These are phyloP conservation scores for Endomychus coccineus DNA, from an alignment of 2,888 invertebrate species.

Conservation along the genomic window DNA sequence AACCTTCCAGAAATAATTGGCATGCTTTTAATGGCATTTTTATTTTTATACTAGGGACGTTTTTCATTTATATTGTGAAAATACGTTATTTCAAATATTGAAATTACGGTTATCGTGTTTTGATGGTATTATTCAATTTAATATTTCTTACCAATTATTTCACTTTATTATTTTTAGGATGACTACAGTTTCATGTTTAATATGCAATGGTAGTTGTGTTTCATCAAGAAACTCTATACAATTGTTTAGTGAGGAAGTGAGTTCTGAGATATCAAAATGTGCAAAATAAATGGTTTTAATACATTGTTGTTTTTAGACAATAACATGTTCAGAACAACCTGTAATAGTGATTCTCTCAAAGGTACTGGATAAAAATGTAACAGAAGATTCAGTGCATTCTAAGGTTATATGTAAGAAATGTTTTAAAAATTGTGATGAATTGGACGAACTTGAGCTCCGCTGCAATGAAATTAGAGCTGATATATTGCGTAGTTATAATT, in stretches of 20 bases:
- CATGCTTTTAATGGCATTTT: conserved; percentile 15
- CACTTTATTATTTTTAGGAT: conserved; percentile 29
- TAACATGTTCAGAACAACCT: conserved; percentile 32
- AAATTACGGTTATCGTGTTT: conserved; percentile 5
- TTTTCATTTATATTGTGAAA: conserved; percentile 27
- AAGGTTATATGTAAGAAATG: conserved; percentile 62
- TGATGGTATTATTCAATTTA: conserved; percentile 1
- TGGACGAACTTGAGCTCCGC: conserved; percentile 51
- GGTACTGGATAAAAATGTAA: conserved; percentile 46
- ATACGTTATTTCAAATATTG: conserved; percentile 12
- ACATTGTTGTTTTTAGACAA: conserved; percentile 24
- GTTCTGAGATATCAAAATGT: conserved; percentile 9
- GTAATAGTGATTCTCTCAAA: conserved; percentile 41
- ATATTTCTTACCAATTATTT: conserved; percentile 5
- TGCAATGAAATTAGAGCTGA: conserved; percentile 48
- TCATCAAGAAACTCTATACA: conserved; percentile 49
- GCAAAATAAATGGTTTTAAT: not conserved
- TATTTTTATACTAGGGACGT: conserved; percentile 31
- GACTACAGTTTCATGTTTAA: conserved; percentile 46
- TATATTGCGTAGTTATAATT: conserved; percentile 46
- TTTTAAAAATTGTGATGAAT: conserved; percentile 54
- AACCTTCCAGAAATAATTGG: not conserved
- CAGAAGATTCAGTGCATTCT: conserved; percentile 49
- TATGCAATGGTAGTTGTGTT: conserved; percentile 54
- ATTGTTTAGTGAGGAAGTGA: conserved; percentile 46